Evolutionary conservation across 2,113 vertebrate genomes (phyloP).

Genomic region (Corvus moneduloides): DNA sequence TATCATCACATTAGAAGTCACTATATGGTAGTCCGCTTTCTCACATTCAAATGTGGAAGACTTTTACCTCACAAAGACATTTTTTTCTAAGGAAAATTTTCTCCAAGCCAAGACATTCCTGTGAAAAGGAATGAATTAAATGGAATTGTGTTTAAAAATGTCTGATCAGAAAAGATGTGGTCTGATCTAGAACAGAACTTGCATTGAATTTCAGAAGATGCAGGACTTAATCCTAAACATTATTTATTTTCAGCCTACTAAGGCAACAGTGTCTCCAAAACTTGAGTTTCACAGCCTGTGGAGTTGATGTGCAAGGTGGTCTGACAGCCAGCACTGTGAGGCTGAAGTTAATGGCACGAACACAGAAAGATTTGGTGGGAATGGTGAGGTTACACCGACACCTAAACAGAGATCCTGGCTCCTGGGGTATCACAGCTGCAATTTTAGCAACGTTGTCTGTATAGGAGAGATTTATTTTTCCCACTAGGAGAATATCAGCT

Average conservation of each 20-base stretch:
- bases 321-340: neutral
- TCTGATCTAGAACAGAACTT: neutral
- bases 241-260: neutral
- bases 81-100: neutral
- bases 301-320: neutral
- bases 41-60: neutral
- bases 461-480: neutral
- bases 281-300: neutral
- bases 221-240: neutral
- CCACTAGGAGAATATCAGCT: neutral
- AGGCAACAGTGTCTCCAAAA: neutral
- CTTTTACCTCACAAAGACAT: neutral
- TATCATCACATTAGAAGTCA: neutral
- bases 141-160: neutral
- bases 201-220: neutral
- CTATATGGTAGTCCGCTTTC: neutral
- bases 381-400: fast-evolving
- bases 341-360: neutral
- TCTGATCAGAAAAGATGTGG: neutral
- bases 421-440: neutral
- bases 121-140: neutral
- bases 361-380: neutral
- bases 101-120: neutral
- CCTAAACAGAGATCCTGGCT: neutral
- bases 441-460: neutral